A percentile compares a stretch with the other conserved stretches of the same genome.
phyloP scores from a whole-genome alignment of 1,140 invertebrate species.

The Phymastichus coffea region DNA sequence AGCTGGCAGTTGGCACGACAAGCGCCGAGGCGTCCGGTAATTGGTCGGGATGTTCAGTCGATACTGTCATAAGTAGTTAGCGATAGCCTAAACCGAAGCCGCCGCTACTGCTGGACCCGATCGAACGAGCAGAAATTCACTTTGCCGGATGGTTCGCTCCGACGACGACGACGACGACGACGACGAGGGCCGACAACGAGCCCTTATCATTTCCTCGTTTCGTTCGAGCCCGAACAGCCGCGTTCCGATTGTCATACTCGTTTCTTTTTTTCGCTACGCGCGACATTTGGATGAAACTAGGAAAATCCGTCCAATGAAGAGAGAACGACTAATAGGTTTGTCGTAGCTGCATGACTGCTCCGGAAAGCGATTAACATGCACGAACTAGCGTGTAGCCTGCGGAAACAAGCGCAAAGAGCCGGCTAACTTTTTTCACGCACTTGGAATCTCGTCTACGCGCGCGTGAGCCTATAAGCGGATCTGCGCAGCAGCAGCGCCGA shows the following conservation, averaged over 20 bases:
- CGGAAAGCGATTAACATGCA: neutral
- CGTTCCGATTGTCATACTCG: too few species aligned
- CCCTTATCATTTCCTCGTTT: neutral
- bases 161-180: slow-evolving; percentile 32
- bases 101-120: too few species aligned
- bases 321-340: too few species aligned
- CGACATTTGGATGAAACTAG: too few species aligned
- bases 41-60: slow-evolving; percentile 29
- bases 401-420: neutral
- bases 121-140: slow-evolving; percentile 46
- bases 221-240: too few species aligned
- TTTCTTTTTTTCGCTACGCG: too few species aligned
- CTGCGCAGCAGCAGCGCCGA: slow-evolving; percentile 1
- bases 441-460: neutral
- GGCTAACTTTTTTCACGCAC: neutral
- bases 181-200: slow-evolving; percentile 35
- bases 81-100: slow-evolving; percentile 23
- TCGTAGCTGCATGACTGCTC: too few species aligned
- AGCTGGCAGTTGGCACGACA: slow-evolving; percentile 21
- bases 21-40: slow-evolving; percentile 32
- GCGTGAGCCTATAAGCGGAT: neutral
- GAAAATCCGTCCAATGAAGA: too few species aligned
- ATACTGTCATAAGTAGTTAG: slow-evolving; percentile 49
- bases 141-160: slow-evolving; percentile 28
- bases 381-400: neutral